phyloP scores from a whole-genome alignment of 2,888 invertebrate genomes.

The Callimorpha dominula region DNA sequence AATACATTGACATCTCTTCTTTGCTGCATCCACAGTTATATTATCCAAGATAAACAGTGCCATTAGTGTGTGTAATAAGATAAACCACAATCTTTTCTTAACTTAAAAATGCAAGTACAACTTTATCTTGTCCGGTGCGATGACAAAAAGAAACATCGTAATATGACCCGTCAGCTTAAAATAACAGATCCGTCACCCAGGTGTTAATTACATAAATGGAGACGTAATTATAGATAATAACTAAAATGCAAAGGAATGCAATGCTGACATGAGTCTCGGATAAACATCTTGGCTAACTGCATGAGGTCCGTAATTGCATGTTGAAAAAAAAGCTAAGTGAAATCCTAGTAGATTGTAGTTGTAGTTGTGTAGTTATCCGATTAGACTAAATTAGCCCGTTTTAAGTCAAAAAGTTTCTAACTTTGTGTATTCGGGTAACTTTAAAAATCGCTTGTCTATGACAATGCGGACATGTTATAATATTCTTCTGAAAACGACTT shows the following conservation, averaged over 20 bases:
- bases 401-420: background rate
- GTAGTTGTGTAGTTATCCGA: background rate
- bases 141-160: conserved; percentile 1
- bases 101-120: background rate
- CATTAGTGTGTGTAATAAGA: background rate
- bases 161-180: background rate
- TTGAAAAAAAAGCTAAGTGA: conserved; percentile 21
- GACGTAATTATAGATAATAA: conserved; percentile 36
- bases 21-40: background rate
- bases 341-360: too few relatives aligned
- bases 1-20: background rate
- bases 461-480: conserved; percentile 22
- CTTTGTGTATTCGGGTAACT: background rate
- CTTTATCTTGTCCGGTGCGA: background rate
- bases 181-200: conserved; percentile 15
- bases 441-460: conserved; percentile 2
- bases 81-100: background rate
- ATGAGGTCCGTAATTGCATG: conserved; percentile 6
- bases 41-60: background rate
- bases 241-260: conserved; percentile 25
- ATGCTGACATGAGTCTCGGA: conserved; percentile 29
- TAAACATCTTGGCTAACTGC: conserved; percentile 39
- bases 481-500: background rate
- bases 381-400: background rate
- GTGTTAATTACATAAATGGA: conserved; percentile 40